phyloP scores from a whole-genome alignment of 2,113 vertebrate species.

The Tenrec ecaudatus region DNA sequence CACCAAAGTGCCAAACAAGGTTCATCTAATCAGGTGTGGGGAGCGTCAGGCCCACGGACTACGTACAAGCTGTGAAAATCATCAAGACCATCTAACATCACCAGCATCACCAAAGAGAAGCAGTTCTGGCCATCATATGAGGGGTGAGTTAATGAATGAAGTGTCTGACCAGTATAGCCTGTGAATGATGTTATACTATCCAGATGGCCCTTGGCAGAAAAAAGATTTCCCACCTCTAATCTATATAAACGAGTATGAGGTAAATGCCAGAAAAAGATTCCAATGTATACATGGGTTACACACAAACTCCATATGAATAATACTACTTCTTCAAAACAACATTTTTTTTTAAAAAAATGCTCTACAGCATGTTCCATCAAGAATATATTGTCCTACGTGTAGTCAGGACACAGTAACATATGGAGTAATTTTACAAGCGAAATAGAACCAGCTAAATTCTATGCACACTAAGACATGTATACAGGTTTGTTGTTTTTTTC shows the following conservation, averaged over 20 bases:
- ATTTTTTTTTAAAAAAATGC: neutral
- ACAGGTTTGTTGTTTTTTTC: slow-evolving; percentile 26
- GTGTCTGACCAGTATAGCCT: no score
- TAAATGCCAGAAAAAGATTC: slow-evolving; percentile 36
- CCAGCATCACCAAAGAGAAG: no score
- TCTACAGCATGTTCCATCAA: neutral
- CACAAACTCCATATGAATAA: neutral
- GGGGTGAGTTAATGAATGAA: no score
- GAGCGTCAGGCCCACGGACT: no score
- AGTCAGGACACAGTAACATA: slow-evolving; percentile 21
- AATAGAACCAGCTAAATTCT: neutral
- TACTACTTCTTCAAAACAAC: slow-evolving; percentile 51
- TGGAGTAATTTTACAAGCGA: slow-evolving; percentile 14
- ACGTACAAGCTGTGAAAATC: no score
- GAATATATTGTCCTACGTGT: neutral
- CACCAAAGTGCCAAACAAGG: neutral
- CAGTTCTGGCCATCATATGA: no score
- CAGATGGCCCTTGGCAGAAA: no score
- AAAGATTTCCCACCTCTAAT: no score
- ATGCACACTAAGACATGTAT: slow-evolving; percentile 32
- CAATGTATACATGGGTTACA: slow-evolving; percentile 17
- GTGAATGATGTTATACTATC: no score
- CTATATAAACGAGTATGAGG: neutral
- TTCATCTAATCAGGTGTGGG: neutral
- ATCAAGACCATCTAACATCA: no score